Percentiles rank a stretch among this genome's conserved stretches.
Evolutionary conservation across 2,797 vertebrate species (phyloP).

Genomic region (Remorina albescens): DNA sequence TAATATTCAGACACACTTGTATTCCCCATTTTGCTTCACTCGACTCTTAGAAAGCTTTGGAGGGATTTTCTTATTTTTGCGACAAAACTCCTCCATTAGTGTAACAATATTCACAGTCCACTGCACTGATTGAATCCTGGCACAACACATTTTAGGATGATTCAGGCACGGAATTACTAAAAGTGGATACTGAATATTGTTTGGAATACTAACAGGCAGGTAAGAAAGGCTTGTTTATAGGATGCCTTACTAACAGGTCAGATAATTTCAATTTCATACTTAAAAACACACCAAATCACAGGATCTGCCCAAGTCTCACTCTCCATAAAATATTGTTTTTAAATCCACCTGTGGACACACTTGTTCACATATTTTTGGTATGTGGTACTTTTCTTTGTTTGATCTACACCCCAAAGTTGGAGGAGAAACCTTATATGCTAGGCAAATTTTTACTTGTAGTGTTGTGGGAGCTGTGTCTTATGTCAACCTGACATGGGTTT

Average conservation of each 20-base stretch:
- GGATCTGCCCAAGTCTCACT: neutral
- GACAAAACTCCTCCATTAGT: neutral
- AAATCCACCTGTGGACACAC: no score
- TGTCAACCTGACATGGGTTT: neutral
- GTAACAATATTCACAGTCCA: neutral
- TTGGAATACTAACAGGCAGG: no score
- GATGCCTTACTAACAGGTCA: neutral
- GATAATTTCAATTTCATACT: neutral
- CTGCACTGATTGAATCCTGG: neutral
- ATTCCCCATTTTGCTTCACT: neutral
- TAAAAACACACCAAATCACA: neutral
- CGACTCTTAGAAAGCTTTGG: neutral
- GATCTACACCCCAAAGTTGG: no score
- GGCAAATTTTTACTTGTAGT: neutral
- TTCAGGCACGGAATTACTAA: no score
- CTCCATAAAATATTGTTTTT: no score
- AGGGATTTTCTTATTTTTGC: neutral
- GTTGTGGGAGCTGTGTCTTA: neutral
- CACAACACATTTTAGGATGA: neutral
- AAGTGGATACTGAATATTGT: no score
- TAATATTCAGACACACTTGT: neutral
- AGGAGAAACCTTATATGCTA: no score
- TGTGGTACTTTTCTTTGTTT: neutral
- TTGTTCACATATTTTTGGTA: no score
- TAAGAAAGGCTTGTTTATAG: no score